Base-by-base conservation (phyloP, 2,797 vertebrate species). In the Astyanax mexicanus region DNA sequence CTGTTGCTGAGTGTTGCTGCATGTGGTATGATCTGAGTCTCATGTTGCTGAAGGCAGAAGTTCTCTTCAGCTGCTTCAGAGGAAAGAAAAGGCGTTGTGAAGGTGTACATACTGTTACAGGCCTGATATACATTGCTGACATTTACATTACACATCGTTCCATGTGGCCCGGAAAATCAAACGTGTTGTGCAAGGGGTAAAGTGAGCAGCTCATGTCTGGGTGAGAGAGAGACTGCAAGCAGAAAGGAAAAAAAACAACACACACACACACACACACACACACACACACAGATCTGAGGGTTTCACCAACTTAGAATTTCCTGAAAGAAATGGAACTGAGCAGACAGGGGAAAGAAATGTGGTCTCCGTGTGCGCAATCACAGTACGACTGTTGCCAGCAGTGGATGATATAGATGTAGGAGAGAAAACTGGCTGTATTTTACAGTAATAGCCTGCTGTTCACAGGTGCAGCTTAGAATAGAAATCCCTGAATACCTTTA, bases 281-380 rank as follows among this genome's bases (percentile, higher is more conserved):
- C 17, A 69, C 21, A 42, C 19, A 72, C 17, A 45, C 9, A 65
- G 52, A 70, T 75, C 72, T 65, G 23, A 82, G 80, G 84, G 84
- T 83, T 78, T 88, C 72, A 85, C 80, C 83, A 80, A 80, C 82
- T 78, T 60, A 81, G 71, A 79, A 76, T 91, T 93, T 93, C 93
- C 92, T 93, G 88, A 87, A 88, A 88, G 85, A 88, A 87, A 90
- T 81, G 91, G 92, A 94, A 94, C 92, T 82, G 72, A 78, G 85
- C 75, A 78, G 52, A 76, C 73, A 86, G 78, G 88, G 86, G 83
- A 84, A 83, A 57, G 54, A 79, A 47, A 57, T 90, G 90, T 84
- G 89, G 90, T 93, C 85, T 88, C 23, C 29, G 61, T 47, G 82
- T 74, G 58, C 74, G 75, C 65, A 23, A 72, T 51, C 51, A 51